phyloP scores from a whole-genome alignment of 2,113 vertebrate genomes.

The Cheilinus undulatus region DNA sequence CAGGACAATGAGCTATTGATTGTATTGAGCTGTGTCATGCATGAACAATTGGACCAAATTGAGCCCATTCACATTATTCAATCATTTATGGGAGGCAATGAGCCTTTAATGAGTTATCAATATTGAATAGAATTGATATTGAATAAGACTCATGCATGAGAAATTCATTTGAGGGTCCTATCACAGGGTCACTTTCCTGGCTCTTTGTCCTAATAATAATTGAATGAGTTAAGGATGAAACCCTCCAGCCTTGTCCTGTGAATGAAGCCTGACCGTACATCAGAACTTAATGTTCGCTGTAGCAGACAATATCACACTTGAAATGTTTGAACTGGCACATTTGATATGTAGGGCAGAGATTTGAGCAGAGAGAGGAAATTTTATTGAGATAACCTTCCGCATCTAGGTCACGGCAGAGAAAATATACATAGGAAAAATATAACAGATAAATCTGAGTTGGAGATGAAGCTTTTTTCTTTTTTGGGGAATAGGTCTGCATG shows the following conservation, averaged over 20 bases:
- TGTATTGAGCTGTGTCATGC: slow-evolving; percentile 50
- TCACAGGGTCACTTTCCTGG: slow-evolving; percentile 3
- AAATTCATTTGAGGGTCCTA: slow-evolving; percentile 31
- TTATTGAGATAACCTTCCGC: slow-evolving; percentile 30
- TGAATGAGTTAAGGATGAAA: slow-evolving; percentile 19
- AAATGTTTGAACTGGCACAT: slow-evolving; percentile 37
- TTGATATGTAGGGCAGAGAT: slow-evolving; percentile 31
- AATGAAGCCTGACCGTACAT: slow-evolving; percentile 16
- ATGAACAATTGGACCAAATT: slow-evolving; percentile 46
- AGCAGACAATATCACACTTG: background rate
- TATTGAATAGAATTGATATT: slow-evolving; percentile 50
- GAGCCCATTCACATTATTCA: slow-evolving; percentile 48
- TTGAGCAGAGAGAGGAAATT: slow-evolving; percentile 33
- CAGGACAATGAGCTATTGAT: slow-evolving; percentile 57
- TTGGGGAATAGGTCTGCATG: slow-evolving; percentile 47
- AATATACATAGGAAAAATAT: slow-evolving; percentile 24
- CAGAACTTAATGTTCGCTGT: slow-evolving; percentile 1
- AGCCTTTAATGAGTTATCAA: slow-evolving; percentile 53
- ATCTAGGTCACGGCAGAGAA: slow-evolving; percentile 54
- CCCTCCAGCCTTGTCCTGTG: slow-evolving; percentile 11
- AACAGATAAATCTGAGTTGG: slow-evolving; percentile 54
- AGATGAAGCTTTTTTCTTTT: slow-evolving; percentile 34
- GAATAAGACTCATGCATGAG: slow-evolving; percentile 46
- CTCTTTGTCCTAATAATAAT: slow-evolving; percentile 7
- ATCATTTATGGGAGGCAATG: slow-evolving; percentile 38